Percentiles rank a stretch among this genome's conserved stretches.
Conservation (phyloP, 2,888 invertebrate species). For the Pyrochroa serraticornis region DNA sequence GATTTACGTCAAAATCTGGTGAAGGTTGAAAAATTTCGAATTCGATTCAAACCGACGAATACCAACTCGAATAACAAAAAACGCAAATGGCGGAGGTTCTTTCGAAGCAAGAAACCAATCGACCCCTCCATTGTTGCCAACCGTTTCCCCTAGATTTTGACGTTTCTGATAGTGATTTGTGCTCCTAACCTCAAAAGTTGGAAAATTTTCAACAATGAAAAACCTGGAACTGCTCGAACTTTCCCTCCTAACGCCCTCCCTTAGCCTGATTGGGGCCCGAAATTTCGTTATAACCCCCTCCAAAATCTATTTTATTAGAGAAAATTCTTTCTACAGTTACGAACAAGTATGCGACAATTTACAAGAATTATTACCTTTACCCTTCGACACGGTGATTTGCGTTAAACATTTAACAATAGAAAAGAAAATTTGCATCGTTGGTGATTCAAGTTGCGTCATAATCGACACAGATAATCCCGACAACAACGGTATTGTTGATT, state of each 20-base stretch:
- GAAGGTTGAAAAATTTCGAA: too few relatives aligned
- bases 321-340: slow-evolving; percentile 2
- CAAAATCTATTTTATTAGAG: slow-evolving; percentile 7
- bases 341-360: background rate
- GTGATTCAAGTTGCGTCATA: background rate
- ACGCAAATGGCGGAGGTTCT: too few relatives aligned
- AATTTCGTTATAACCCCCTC: slow-evolving; percentile 7
- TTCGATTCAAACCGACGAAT: too few relatives aligned
- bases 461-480: background rate
- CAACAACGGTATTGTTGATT: background rate
- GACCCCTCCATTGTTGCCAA: too few relatives aligned
- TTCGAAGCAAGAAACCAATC: too few relatives aligned
- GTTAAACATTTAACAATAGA: background rate
- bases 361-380: too few relatives aligned
- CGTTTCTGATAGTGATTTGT: background rate
- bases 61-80: too few relatives aligned
- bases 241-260: background rate
- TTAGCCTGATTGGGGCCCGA: background rate
- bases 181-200: background rate
- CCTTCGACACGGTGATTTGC: background rate
- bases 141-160: background rate
- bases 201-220: slow-evolving; percentile 11
- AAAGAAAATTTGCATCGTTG: slow-evolving; percentile 4
- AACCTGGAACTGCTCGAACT: slow-evolving; percentile 20
- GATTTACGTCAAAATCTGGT: too few relatives aligned